Evolutionary conservation across 2,113 vertebrate genomes (phyloP).

Genomic region (Argyrosomus japonicus): DNA sequence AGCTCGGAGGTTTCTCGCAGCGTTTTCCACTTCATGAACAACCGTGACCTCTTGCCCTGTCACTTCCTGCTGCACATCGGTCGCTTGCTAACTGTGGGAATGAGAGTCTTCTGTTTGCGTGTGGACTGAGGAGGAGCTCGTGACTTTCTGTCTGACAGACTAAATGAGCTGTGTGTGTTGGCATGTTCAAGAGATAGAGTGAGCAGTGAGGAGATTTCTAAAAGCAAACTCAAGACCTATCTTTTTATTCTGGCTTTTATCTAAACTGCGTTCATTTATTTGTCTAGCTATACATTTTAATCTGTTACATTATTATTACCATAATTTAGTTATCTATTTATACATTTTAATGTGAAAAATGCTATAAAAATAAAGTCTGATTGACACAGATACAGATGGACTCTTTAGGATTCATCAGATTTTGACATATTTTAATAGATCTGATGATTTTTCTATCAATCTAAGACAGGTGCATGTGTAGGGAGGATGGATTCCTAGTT

Average conservation of each 20-base stretch:
- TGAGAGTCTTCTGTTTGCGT: constrained; percentile 5
- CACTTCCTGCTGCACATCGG: constrained; percentile 4
- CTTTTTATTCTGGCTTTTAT: too few relatives aligned
- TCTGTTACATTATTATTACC: too few relatives aligned
- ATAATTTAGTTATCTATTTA: too few relatives aligned
- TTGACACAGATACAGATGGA: too few relatives aligned
- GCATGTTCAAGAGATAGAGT: background rate
- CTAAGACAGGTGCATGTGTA: background rate
- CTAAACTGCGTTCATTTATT: too few relatives aligned
- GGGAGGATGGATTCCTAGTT: constrained; percentile 36
- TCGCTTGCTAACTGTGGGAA: background rate
- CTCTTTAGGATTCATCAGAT: background rate
- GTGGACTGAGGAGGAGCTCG: background rate
- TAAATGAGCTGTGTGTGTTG: background rate
- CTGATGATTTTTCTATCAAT: background rate
- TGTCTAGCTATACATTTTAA: too few relatives aligned
- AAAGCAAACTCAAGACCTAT: too few relatives aligned
- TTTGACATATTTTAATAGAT: background rate
- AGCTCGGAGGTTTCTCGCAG: constrained; percentile 17
- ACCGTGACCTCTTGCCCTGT: background rate
- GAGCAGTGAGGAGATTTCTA: background rate
- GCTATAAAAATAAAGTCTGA: too few relatives aligned
- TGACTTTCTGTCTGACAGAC: background rate
- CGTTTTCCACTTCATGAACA: constrained; percentile 36
- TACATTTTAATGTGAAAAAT: too few relatives aligned